Base-by-base conservation (phyloP, 2,797 vertebrate species). In the Sphenodon punctatus region DNA sequence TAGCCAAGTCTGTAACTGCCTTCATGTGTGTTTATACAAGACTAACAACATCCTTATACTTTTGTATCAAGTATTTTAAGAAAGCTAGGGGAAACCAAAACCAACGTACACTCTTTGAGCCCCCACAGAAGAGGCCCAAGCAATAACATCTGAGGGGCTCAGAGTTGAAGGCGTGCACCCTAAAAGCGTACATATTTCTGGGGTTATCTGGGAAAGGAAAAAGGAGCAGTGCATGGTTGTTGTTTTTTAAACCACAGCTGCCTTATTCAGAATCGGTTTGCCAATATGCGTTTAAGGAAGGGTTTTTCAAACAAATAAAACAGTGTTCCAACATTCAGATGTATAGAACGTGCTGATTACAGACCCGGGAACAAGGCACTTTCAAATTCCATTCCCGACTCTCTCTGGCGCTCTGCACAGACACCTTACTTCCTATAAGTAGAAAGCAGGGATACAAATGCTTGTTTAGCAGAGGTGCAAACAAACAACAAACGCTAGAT, bases 11-110 rank as follows among this genome's bases (percentile, higher is more conserved):
- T 75, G 59, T 68, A 76, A 22, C 59, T 17, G 60, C 51, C 60
- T 75, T 72, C 67, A 13, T 69, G 1, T 39, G 65, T 46, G 22
- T 92, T 91, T 88, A 83, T 42, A 81, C 89, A 84, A 74, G 36
- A 70, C 45, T n/a, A n/a, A 9, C 17, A 77, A 78, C 68, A 67
- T 76, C 79, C 64, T 79, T 78, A 46, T 82, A 58, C 58, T 79
- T 1, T n/a, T 34, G 56, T 39, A 80, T 34, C 64, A 51, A 87
- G 36, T 4, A n/a, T 49, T 55, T 12, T 68, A 58, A 34, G 53
- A 66, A 56, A 4, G 59, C 13, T 43, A 7, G 58, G 30, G 19
- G 86, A 89, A 34, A 38, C 72, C 78, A 65, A 64, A 69, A 41
- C 86, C 36, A 22, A 41, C 42, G 17, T 45, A 3, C 17, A 15